Conservation (phyloP, 2,797 vertebrate genomes). For the Oophaga sylvatica region DNA sequence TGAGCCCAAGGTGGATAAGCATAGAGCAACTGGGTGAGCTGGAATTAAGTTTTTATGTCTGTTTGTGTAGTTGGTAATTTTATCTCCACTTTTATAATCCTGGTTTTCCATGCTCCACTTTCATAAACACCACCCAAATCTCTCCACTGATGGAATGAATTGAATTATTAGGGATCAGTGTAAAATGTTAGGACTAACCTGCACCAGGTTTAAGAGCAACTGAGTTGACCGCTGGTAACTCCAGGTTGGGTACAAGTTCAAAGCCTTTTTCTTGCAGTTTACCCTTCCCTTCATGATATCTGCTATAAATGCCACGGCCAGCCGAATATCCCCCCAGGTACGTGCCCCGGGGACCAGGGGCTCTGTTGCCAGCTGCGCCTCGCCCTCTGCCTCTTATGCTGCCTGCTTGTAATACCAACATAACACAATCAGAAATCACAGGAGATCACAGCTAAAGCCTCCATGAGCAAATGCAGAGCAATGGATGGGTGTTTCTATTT, state of each 20-base stretch:
- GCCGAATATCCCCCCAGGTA: slow-evolving; percentile 99
- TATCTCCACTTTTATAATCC: neutral
- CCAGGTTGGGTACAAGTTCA: slow-evolving; percentile 93
- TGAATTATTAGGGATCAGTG: slow-evolving; percentile 38
- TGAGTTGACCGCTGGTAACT: slow-evolving; percentile 90
- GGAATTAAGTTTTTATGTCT: neutral
- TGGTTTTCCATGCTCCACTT: neutral
- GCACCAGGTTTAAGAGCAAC: slow-evolving; percentile 95
- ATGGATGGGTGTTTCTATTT: slow-evolving; percentile 40
- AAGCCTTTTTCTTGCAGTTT: slow-evolving; percentile 94
- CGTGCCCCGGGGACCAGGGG: slow-evolving; percentile 92
- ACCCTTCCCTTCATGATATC: slow-evolving; percentile 98
- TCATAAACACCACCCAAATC: slow-evolving; percentile 1
- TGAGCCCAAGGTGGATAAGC: too few relatives aligned
- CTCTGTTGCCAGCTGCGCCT: slow-evolving; percentile 90
- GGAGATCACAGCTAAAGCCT: slow-evolving; percentile 38
- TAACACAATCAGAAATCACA: slow-evolving; percentile 64
- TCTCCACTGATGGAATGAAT: slow-evolving; percentile 10
- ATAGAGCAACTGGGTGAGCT: too few relatives aligned
- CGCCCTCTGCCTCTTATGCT: slow-evolving; percentile 96
- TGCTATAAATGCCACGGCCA: slow-evolving; percentile 99
- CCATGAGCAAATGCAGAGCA: slow-evolving; percentile 16
- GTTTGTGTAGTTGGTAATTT: neutral
- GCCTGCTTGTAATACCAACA: slow-evolving; percentile 95
- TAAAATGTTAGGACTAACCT: slow-evolving; percentile 85